Conservation (phyloP, 2,113 vertebrate genomes). For the Bubo bubo region DNA sequence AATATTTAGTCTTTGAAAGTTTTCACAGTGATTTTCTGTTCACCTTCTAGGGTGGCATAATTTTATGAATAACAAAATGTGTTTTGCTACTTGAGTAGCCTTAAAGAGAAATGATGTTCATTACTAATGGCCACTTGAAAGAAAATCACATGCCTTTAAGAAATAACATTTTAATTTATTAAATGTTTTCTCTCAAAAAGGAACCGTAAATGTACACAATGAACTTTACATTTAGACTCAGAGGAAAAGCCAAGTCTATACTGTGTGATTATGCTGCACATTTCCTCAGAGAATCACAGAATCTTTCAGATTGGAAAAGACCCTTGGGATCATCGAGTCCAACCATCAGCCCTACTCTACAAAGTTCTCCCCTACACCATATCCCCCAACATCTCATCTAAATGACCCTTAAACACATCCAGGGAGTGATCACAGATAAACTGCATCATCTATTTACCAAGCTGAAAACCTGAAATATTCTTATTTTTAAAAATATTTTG, state of each 20-base stretch:
- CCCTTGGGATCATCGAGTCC: too few relatives aligned
- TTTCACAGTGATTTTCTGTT: slow-evolving; percentile 33
- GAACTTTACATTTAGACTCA: neutral
- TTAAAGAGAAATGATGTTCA: neutral
- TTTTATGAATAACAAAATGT: slow-evolving; percentile 38
- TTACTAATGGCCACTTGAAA: slow-evolving; percentile 12
- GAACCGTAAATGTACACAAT: neutral
- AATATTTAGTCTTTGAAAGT: neutral
- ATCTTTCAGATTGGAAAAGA: too few relatives aligned
- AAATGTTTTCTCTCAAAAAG: neutral
- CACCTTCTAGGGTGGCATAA: slow-evolving; percentile 2
- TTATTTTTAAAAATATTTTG: neutral
- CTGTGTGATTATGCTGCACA: neutral
- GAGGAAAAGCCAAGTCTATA: neutral
- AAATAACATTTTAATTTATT: slow-evolving; percentile 20
- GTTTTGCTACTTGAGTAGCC: slow-evolving; percentile 40
- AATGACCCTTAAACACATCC: too few relatives aligned
- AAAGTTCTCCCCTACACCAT: too few relatives aligned
- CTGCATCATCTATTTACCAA: neutral
- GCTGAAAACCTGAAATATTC: neutral
- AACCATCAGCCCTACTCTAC: too few relatives aligned
- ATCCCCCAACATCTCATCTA: too few relatives aligned
- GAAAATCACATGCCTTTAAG: neutral
- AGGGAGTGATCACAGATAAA: neutral
- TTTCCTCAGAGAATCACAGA: neutral